A percentile compares a stretch with the other conserved stretches of the same genome.
Evolutionary conservation across 2,888 invertebrate species (phyloP).

Genomic region (Mimachlamys varia): DNA sequence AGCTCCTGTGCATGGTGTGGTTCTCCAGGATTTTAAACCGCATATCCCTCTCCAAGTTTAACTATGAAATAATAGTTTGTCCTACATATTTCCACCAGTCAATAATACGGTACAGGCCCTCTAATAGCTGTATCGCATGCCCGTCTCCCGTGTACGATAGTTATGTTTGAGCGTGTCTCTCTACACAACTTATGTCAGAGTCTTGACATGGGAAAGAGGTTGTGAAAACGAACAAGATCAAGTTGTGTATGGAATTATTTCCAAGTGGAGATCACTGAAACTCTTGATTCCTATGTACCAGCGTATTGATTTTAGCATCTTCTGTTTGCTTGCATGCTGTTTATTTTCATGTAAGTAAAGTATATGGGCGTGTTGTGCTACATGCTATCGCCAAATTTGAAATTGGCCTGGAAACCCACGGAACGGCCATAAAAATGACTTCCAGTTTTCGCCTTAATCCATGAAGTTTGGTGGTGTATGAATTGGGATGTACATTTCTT

Average conservation of each 20-base stretch:
- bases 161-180: no score
- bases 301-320: background rate
- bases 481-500: no score
- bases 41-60: no score
- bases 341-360: background rate
- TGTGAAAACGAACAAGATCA: constrained; percentile 34
- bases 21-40: no score
- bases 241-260: background rate
- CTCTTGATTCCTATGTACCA: background rate
- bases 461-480: no score
- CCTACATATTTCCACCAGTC: background rate
- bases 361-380: background rate
- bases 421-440: no score
- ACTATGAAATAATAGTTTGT: background rate
- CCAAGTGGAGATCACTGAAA: constrained; percentile 1
- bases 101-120: background rate
- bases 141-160: background rate
- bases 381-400: background rate
- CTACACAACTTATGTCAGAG: background rate
- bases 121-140: background rate
- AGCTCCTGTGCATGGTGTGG: no score
- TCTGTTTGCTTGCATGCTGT: background rate
- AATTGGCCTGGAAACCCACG: no score
- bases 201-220: background rate
- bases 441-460: no score